Evolutionary conservation across 1,140 invertebrate species (phyloP), one percentile per base, ranked within the genome.

Genomic region (Hydropsyche tenuis): DNA sequence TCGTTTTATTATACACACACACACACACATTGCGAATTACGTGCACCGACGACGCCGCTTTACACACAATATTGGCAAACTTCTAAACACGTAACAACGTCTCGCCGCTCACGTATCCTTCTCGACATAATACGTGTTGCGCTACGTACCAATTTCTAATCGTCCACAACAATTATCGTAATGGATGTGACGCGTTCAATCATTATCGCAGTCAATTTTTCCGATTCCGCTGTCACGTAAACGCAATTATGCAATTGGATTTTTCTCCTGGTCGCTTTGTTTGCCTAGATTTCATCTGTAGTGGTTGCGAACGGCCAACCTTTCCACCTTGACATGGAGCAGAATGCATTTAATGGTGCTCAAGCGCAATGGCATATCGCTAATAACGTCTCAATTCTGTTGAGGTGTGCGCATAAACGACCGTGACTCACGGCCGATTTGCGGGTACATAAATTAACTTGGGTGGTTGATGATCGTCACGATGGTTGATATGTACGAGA

Each of bases 71-170:
- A 53, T 53, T 53, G 48, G 48, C 48, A 53, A 53, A 53, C 48
- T 53, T 20, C 48, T 48, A 16, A 11, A 18, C 16, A 53, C 48
- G 48, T 53, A 53, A 53, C n/a, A n/a, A n/a, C n/a, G n/a, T n/a
- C n/a, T 53, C 48, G 46, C 46, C 12, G 46, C 46, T 14, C 16
- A 48, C 46, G 48, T 53, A 53, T 53, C 48, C 48, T 53, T 53
- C 48, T 53, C 16, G 48, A 53, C 48, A 53, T 20, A 53, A 53
- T 53, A 18, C 48, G 48, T 53, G 42, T 46, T 46, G 48, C 48
- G 48, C 16, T 53, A 7, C 16, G 48, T 53, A 20, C 16, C 48
- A 20, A 5, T 53, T 53, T 53, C 48, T 53, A 53, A 53, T 53
- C 14, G 48, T 18, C 20, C 48, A 1, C 16, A 20, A n/a, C 46